Evolutionary conservation across 2,888 invertebrate genomes (phyloP), one percentile per base, ranked within the genome.

Genomic region (Odontomyia ornata): DNA sequence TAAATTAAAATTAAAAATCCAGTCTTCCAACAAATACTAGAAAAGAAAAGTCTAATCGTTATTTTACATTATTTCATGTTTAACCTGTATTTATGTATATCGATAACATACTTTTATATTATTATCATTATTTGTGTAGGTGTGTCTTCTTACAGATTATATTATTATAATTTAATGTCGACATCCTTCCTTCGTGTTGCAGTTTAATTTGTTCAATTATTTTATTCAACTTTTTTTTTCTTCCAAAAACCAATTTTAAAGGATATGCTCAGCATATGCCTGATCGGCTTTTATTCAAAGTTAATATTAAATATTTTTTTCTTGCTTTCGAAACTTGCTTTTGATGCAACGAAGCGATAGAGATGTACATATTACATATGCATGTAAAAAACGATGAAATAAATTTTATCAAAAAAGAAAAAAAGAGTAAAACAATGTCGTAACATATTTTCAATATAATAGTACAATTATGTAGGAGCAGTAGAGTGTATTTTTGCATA

Each of bases 81-180:
- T 69, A 69, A 69, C 69, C 47, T 69, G 69, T 69, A 69, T 69
- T 69, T 69, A 27, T 69, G 47, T 69, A 69, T 69, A 69, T 69
- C 69, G 69, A 69, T 69, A 69, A 69, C 69, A 69, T 69, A 69
- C 46, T 25, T 69, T 69, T 47, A 69, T 23, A 23, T 69, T 69
- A 47, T 69, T 69, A 69, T 43, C 43, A 65, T 69, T 69, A 46
- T 11, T 69, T 69, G 69, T 69, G 65, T 52, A 36, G 36, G 9
- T 36, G 36, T 62, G 65, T 36, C 65, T 65, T 36, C 69, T 69
- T 69, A 69, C 7, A 25, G 69, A 13, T 43, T 69, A 69, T 25
- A n/a, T 69, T 30, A 25, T 18, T 67, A 43, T 69, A 47, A 23
- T 46, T 47, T 69, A 36, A 47, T 69, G 15, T 69, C 43, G 13